Conservation (phyloP, 1,140 invertebrate genomes). For the Habropoda laboriosa region DNA sequence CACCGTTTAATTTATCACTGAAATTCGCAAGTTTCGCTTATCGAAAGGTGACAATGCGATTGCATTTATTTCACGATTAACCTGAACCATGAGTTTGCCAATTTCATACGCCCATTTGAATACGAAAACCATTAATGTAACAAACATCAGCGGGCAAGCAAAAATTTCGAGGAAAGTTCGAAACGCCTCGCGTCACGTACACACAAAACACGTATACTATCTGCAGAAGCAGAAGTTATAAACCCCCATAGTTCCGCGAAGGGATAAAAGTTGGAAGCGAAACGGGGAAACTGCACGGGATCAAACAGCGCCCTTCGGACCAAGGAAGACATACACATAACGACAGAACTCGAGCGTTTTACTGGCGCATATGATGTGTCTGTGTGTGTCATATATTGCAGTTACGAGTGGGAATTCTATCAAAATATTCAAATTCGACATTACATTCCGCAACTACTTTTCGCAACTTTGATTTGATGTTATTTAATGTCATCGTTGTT, state of each 20-base stretch:
- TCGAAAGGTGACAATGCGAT: too few relatives aligned
- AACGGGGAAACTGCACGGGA: background rate
- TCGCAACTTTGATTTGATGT: background rate
- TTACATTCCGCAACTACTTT: background rate
- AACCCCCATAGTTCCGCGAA: background rate
- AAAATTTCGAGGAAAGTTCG: background rate
- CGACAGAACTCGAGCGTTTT: background rate
- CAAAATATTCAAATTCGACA: background rate
- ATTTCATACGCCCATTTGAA: background rate
- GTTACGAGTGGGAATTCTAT: background rate
- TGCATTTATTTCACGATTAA: too few relatives aligned
- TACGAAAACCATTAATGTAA: background rate
- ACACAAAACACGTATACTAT: background rate
- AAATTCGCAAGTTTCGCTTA: too few relatives aligned
- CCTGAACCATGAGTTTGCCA: too few relatives aligned
- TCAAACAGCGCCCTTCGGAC: constrained; percentile 13
- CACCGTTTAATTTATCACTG: too few relatives aligned
- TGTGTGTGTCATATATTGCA: background rate
- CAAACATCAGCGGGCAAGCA: background rate
- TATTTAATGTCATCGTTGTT: background rate
- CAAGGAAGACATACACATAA: constrained; percentile 23
- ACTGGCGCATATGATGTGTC: too few relatives aligned
- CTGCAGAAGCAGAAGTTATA: background rate
- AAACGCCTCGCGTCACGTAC: background rate
- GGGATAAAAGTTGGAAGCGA: constrained; percentile 10